Conservation (phyloP, 2,888 invertebrate genomes). For the Himalopsyche japonica region DNA sequence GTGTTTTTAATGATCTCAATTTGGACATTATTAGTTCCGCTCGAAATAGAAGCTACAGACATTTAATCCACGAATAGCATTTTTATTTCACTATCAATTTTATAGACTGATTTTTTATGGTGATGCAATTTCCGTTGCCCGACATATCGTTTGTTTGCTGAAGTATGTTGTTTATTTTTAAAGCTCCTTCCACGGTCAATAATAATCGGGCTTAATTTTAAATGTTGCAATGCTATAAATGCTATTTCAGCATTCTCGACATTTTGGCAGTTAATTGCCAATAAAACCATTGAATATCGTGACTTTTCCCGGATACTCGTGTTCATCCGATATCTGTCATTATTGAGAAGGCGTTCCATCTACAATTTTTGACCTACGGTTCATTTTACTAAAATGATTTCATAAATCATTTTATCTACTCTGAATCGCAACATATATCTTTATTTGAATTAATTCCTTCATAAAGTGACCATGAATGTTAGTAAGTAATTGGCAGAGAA, state of each 20-base stretch:
- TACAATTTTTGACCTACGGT: too few relatives aligned
- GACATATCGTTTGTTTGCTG: neutral
- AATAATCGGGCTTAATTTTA: neutral
- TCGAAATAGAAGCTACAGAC: neutral
- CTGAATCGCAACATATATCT: too few relatives aligned
- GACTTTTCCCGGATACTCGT: neutral
- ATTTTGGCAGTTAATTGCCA: neutral
- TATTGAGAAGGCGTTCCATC: neutral
- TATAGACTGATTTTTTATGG: neutral
- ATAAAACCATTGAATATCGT: neutral
- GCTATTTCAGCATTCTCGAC: neutral
- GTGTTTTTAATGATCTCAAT: neutral
- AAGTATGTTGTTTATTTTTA: neutral
- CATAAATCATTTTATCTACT: too few relatives aligned
- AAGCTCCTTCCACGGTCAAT: neutral
- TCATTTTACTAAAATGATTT: too few relatives aligned
- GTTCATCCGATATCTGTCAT: neutral
- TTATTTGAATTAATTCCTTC: too few relatives aligned
- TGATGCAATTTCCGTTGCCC: neutral
- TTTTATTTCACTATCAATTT: neutral
- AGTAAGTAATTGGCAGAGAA: too few relatives aligned
- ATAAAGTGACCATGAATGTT: too few relatives aligned
- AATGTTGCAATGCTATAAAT: neutral
- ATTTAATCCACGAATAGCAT: neutral
- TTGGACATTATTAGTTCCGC: neutral